A percentile compares a stretch with the other conserved stretches of the same genome.
phyloP scores from a whole-genome alignment of 1,140 invertebrate genomes.

The Hyphantria cunea region DNA sequence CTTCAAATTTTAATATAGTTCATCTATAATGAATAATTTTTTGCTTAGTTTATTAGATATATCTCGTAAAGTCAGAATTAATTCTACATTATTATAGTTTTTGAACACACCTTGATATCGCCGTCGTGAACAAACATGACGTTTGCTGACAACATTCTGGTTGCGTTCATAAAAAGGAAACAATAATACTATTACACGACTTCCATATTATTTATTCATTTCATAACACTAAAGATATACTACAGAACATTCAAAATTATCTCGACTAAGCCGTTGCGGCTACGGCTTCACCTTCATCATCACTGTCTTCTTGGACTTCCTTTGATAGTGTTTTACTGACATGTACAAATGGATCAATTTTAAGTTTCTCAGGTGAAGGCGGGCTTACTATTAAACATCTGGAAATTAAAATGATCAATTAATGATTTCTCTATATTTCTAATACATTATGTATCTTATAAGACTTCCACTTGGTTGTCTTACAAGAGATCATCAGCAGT shows the following conservation, averaged over 20 bases:
- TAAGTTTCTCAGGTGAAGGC: slow-evolving; percentile 85
- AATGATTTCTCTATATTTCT: too few relatives aligned
- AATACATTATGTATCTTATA: too few relatives aligned
- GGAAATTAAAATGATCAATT: slow-evolving; percentile 5
- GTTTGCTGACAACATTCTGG: slow-evolving; percentile 12
- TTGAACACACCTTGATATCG: slow-evolving; percentile 11
- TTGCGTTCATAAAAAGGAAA: slow-evolving; percentile 18
- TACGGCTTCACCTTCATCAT: slow-evolving; percentile 63
- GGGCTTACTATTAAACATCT: slow-evolving; percentile 70
- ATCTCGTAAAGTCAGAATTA: too few relatives aligned
- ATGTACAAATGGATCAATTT: slow-evolving; percentile 85
- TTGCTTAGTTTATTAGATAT: too few relatives aligned
- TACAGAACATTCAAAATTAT: slow-evolving; percentile 33
- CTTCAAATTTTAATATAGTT: too few relatives aligned
- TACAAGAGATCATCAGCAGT: too few relatives aligned
- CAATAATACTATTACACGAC: not conserved
- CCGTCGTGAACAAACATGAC: slow-evolving; percentile 14
- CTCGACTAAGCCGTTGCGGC: slow-evolving; percentile 44
- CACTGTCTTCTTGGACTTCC: slow-evolving; percentile 71
- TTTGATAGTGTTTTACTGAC: slow-evolving; percentile 65
- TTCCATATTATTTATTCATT: slow-evolving; percentile 13
- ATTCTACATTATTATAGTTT: slow-evolving; percentile 26
- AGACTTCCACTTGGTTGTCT: too few relatives aligned
- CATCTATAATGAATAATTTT: too few relatives aligned
- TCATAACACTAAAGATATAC: slow-evolving; percentile 15